Conservation (phyloP, 2,888 invertebrate genomes). For the Ichneumoninae sp. region DNA sequence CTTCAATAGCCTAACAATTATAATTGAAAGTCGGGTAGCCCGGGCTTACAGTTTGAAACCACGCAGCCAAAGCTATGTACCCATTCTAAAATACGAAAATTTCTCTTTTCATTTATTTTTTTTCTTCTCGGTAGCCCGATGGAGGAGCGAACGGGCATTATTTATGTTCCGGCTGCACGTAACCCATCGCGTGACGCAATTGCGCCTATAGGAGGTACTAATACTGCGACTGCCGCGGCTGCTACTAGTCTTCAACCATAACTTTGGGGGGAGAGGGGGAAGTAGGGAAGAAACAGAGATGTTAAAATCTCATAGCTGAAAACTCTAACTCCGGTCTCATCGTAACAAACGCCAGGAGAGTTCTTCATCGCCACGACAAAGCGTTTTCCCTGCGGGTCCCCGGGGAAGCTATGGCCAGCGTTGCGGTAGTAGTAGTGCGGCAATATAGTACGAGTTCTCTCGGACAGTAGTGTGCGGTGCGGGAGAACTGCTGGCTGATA, state of each 20-base stretch:
- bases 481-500: conserved; percentile 30
- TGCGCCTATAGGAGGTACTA: conserved; percentile 29
- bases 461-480: background rate
- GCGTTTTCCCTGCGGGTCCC: conserved; percentile 28
- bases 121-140: background rate
- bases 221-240: background rate
- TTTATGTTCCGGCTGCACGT: conserved; percentile 52
- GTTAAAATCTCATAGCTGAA: background rate
- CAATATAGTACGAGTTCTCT: conserved; percentile 15
- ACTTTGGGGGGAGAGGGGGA: background rate
- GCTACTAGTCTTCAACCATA: background rate
- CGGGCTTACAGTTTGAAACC: background rate
- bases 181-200: conserved; percentile 62
- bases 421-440: background rate
- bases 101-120: conserved; percentile 12
- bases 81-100: conserved; percentile 29
- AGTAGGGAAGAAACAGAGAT: background rate
- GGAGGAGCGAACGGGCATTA: conserved; percentile 38
- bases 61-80: background rate
- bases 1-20: no score
- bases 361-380: background rate
- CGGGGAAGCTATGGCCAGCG: conserved; percentile 32
- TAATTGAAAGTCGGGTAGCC: no score
- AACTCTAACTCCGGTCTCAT: background rate
- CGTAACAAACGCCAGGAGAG: background rate